Base-by-base conservation (phyloP, 2,888 invertebrate genomes). In the Acronicta aceris region DNA sequence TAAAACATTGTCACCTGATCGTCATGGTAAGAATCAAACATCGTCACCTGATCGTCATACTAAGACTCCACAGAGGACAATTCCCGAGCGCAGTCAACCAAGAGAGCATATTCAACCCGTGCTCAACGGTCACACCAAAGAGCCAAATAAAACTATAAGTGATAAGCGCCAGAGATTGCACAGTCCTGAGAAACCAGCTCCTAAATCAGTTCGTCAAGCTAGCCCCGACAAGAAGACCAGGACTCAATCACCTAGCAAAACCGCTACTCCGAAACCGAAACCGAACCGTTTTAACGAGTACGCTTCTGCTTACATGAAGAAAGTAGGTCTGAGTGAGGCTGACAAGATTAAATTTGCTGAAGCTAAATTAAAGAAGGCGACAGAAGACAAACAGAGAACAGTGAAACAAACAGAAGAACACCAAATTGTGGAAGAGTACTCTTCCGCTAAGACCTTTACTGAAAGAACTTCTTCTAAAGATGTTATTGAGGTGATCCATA, bases 241-340 rank as follows among this genome's bases (percentile, higher is more conserved):
- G 48, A 86, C 88, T n/a, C 68, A 76, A 1, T 92, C 93, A n/a
- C 93, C 94, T 0, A 89, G 66, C 45, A 93, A 94, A 76, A 55
- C 50, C 8, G 57, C 80, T 1, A 64, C 86, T 54, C 77, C 87
- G 1, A 94, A 92, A 81, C 70, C 89, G 7, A 94, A 93, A 81
- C 71, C 86, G 0, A 93, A 89, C 61, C 91, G 92, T 42, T 93
- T 95, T 55, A 92, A 87, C 56, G 94, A 95, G 65, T 95, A 95
- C 45, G 93, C 95, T 7, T 86, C 93, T 7, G 95, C 95, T 41
- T 95, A 95, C 60, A 92, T 95, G 90, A 95, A 93, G 61, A 95
- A 93, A 76, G 90, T 94, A 1, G 93, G 94, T 2, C 74, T 93
- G 1, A 90, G 86, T 59, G 92, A 92, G 33, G 70, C 81, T 7